Evolutionary conservation across 2,888 invertebrate species (phyloP).

Genomic region (Spodoptera picta): DNA sequence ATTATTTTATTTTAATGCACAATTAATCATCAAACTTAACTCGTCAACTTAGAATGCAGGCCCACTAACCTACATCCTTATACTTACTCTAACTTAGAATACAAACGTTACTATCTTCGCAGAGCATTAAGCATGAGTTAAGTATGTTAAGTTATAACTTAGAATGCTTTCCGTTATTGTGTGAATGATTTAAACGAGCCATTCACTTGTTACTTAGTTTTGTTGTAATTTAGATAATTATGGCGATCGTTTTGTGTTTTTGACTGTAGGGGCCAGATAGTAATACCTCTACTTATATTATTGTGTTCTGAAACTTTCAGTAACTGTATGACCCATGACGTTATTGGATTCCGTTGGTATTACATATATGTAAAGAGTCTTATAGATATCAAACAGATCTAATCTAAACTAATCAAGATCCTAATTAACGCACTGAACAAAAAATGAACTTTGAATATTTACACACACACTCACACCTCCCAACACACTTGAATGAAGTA

Average conservation of each 20-base stretch:
- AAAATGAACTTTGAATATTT: too few relatives aligned
- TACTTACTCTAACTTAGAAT: slow-evolving; percentile 14
- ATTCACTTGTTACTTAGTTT: slow-evolving; percentile 29
- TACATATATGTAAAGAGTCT: too few relatives aligned
- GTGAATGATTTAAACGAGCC: slow-evolving; percentile 30
- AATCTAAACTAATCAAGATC: too few relatives aligned
- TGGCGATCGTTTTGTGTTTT: slow-evolving; percentile 14
- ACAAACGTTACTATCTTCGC: slow-evolving; percentile 24
- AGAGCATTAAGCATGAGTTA: slow-evolving; percentile 43
- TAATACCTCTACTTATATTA: too few relatives aligned
- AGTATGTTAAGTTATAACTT: slow-evolving; percentile 36
- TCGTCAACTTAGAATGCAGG: background rate
- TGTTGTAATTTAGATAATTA: slow-evolving; percentile 5
- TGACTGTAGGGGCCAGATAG: too few relatives aligned
- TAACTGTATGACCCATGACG: too few relatives aligned
- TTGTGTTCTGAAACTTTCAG: too few relatives aligned
- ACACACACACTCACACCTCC: background rate
- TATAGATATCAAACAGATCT: too few relatives aligned
- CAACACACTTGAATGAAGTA: slow-evolving; percentile 6
- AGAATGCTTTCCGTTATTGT: slow-evolving; percentile 28
- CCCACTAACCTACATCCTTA: slow-evolving; percentile 14
- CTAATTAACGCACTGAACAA: too few relatives aligned
- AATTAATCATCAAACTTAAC: too few relatives aligned
- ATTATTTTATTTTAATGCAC: too few relatives aligned
- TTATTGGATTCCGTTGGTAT: too few relatives aligned